These are phyloP conservation scores for Dryobates pubescens DNA, from an alignment of 2,797 vertebrate species.

Conservation along the genomic window DNA sequence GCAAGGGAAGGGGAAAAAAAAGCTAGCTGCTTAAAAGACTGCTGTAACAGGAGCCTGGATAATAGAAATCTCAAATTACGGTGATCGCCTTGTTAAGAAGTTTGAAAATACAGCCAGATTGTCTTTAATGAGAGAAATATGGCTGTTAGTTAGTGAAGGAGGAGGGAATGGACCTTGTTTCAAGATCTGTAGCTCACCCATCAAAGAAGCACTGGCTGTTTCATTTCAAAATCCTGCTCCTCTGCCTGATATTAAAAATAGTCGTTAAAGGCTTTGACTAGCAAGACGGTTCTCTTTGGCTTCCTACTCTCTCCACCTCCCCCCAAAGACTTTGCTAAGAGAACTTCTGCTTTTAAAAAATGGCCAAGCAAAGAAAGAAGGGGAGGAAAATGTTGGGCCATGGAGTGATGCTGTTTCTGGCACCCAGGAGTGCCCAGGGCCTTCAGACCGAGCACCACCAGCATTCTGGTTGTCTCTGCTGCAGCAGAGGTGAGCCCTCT, in stretches of 20 bases:
- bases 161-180: constrained; percentile 78
- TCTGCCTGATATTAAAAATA: constrained; percentile 79
- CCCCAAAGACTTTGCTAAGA: constrained; percentile 43
- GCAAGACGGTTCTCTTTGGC: constrained; percentile 74
- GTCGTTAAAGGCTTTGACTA: constrained; percentile 77
- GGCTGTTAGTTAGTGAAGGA: constrained; percentile 77
- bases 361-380: constrained; percentile 8
- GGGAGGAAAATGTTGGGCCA: constrained; percentile 24
- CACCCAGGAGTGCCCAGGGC: not conserved
- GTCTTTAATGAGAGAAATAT: constrained; percentile 82
- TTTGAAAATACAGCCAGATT: constrained; percentile 77
- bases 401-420: not conserved
- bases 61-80: constrained; percentile 83
- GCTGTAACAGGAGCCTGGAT: constrained; percentile 79
- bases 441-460: not conserved
- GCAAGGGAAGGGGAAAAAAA: constrained; percentile 54
- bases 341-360: constrained; percentile 64
- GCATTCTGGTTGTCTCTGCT: fast-evolving
- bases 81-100: constrained; percentile 79
- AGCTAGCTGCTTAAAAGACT: constrained; percentile 66
- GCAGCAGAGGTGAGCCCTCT: not conserved
- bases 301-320: constrained; percentile 65
- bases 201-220: constrained; percentile 73
- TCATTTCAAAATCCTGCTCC: constrained; percentile 76
- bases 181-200: constrained; percentile 73